These are phyloP conservation scores for Montipora foliosa DNA, from an alignment of 64 coral and sea anemone species.

Conservation along the genomic window DNA sequence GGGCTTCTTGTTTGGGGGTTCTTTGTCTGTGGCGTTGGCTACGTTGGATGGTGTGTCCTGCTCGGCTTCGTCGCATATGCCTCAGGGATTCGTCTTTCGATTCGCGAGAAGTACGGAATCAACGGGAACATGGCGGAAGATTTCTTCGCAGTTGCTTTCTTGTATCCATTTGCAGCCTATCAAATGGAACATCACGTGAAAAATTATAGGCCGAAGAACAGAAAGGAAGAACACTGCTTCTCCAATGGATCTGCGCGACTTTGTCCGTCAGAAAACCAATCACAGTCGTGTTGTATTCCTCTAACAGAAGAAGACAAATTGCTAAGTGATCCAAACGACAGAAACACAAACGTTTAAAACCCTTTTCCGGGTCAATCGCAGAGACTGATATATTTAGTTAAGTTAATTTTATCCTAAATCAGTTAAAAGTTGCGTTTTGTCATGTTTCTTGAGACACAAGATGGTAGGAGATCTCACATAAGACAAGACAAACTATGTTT, in stretches of 20 bases:
- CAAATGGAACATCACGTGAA: slow-evolving; percentile 46
- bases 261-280: not conserved
- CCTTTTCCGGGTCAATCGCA: too few species aligned
- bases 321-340: not conserved
- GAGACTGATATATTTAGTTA: not conserved
- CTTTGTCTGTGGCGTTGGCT: not conserved
- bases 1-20: not conserved
- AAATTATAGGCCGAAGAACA: not conserved
- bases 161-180: slow-evolving; percentile 41
- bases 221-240: not conserved
- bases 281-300: slow-evolving; percentile 22
- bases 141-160: slow-evolving; percentile 23
- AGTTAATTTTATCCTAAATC: not conserved
- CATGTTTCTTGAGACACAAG: too few species aligned
- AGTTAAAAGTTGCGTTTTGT: not conserved
- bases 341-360: slow-evolving; percentile 15
- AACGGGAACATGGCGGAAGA: slow-evolving; percentile 49
- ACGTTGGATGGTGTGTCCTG: slow-evolving; percentile 42
- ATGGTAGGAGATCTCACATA: too few species aligned
- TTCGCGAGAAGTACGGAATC: slow-evolving; percentile 55
- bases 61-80: slow-evolving; percentile 65
- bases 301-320: not conserved
- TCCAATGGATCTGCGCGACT: not conserved
- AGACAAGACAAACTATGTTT: not conserved
- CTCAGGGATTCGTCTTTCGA: slow-evolving; percentile 23